Percentiles rank a stretch among this genome's conserved stretches.
Conservation (phyloP, 1,140 invertebrate genomes). For the Tribolium madens region DNA sequence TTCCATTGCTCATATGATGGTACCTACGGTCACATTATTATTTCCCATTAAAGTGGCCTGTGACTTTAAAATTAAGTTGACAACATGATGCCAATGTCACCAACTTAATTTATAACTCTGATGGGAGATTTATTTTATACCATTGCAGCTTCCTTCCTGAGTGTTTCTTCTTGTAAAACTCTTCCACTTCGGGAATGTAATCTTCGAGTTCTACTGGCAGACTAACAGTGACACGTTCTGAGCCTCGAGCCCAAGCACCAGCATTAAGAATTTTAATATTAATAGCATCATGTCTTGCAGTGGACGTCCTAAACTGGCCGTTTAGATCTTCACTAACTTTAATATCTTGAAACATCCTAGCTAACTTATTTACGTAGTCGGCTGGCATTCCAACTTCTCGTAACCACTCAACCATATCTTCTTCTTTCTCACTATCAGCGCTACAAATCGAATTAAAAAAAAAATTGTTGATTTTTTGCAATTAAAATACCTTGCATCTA, state of each 20-base stretch:
- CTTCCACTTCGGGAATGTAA: conserved; percentile 97
- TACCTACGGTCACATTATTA: conserved; percentile 68
- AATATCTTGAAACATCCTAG: conserved; percentile 98
- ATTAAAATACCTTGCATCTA: conserved; percentile 78
- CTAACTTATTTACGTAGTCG: conserved; percentile 98
- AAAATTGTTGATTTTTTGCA: neutral
- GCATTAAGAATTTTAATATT: conserved; percentile 97
- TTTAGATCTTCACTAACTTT: conserved; percentile 99
- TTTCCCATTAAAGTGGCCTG: no score
- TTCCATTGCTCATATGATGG: conserved; percentile 99
- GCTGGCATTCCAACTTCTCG: conserved; percentile 98
- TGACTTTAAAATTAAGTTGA: no score
- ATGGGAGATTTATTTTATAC: conserved; percentile 64
- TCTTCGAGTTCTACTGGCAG: conserved; percentile 97
- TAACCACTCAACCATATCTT: conserved; percentile 98
- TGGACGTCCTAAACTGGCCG: conserved; percentile 75
- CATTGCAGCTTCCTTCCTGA: conserved; percentile 98
- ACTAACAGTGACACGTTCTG: conserved; percentile 94
- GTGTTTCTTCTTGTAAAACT: conserved; percentile 96
- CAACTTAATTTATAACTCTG: neutral
- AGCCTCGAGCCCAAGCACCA: conserved; percentile 96
- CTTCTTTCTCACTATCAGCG: conserved; percentile 99
- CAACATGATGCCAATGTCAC: no score
- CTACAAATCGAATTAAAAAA: conserved; percentile 67
- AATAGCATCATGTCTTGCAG: conserved; percentile 77